These are phyloP conservation scores for Idaea biselata DNA, from an alignment of 2,888 invertebrate genomes.

Conservation along the genomic window DNA sequence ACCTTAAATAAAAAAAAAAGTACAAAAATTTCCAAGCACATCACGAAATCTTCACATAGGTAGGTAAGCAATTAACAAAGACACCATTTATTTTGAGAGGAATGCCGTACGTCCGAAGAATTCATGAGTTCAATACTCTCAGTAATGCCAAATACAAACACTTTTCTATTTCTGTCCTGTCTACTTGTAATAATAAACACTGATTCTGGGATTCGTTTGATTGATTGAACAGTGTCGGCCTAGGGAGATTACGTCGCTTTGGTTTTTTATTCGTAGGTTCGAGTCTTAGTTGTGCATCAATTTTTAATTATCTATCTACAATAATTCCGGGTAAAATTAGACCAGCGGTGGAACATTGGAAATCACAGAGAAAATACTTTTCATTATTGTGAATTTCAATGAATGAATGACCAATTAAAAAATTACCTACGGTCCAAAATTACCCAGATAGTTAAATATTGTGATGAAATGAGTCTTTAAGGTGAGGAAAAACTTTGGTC, in stretches of 20 bases:
- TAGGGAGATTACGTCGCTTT: background rate
- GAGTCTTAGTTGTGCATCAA: no score
- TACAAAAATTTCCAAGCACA: background rate
- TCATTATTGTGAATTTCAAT: no score
- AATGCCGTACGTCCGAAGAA: conserved; percentile 15
- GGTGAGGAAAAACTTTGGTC: no score
- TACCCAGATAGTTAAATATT: no score
- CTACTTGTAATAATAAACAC: conserved; percentile 19
- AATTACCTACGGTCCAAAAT: no score
- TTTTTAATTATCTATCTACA: no score
- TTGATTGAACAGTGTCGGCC: background rate
- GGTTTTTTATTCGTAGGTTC: background rate
- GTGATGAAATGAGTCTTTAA: no score
- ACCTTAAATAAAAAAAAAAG: no score
- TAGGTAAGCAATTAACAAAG: background rate
- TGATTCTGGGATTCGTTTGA: conserved; percentile 10
- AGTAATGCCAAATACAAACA: conserved; percentile 48
- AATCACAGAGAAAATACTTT: no score
- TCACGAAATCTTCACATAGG: background rate
- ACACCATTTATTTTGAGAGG: conserved; percentile 3
- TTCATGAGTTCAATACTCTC: conserved; percentile 30
- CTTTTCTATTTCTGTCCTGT: conserved; percentile 46
- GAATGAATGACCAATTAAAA: no score
- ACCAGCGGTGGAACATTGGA: no score
- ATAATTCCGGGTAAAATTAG: no score